Evolutionary conservation across 2,888 invertebrate genomes (phyloP), one percentile per base, ranked within the genome.

Genomic region (Aproaerema taeniolella): DNA sequence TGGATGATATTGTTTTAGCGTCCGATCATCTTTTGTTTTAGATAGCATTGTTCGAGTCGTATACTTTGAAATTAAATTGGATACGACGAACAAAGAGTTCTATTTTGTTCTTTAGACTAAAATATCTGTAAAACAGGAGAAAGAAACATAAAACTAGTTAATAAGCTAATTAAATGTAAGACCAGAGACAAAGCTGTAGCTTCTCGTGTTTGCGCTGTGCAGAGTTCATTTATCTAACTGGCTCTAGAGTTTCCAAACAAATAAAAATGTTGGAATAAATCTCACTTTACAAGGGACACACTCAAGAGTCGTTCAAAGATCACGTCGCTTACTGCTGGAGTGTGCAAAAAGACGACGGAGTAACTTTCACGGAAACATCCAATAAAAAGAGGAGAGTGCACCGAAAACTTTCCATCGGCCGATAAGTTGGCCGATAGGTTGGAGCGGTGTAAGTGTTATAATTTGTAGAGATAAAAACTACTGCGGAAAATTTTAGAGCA

Each of bases 331-430:
- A 56, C 59, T 50, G 49, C 58, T 45, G 50, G 61, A 52, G 47
- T 57, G 58, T 55, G 57, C 60, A 69, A 75, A 70, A 72, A 72
- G 67, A 60, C 61, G 65, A 68, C 65, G 52, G 53, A 60, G 62
- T 52, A 76, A 70, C 76, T 71, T 77, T 57, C 54, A 55, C 61
- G 73, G 79, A 76, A 75, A 79, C 72, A 75, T 75, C 70, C 70
- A 81, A 82, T 80, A 79, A 81, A 80, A 75, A 66, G 58, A 61
- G 50, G 53, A 54, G 53, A 61, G 49, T 74, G 72, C 71, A 73
- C 68, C 70, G 64, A 72, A 76, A 82, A 77, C 60, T 76, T 79
- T 49, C 29, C 30, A 13, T 37, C 37, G 17, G 3, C 14, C 55
- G 53, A 64, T 55, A 55, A 46, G 60, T 58, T 54, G 59, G 36